Evolutionary conservation across 2,888 invertebrate genomes (phyloP), one percentile per base, ranked within the genome.

Genomic region (Apamea anceps): DNA sequence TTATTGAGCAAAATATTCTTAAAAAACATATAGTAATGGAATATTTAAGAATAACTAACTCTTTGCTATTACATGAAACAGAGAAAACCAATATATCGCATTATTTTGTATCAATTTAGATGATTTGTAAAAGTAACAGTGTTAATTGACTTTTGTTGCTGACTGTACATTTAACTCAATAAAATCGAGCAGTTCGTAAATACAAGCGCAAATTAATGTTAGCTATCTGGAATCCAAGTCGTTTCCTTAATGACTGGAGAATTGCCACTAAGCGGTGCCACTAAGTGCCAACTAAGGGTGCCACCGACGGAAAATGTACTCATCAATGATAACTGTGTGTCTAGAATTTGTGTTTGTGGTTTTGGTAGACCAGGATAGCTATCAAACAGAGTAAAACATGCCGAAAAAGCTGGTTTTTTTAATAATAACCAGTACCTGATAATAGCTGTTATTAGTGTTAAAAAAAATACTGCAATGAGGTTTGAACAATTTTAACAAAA

Each of bases 211-310:
- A 79, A 85, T 81, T 74, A 81, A 85, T 82, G 82, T 75, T 54
- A 85, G 74, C 72, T 87, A 82, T 85, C 82, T 82, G 42, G 66
- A 86, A 77, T 82, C 68, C 68, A 63, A 81, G 82, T 87, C 74
- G 88, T 81, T 86, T 86, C 86, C 86, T 81, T 87, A 86, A 86
- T 87, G 88, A 86, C 78, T 81, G 72, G 75, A 85, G 88, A 81
- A 85, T 85, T 88, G 74, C 82, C 72, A 85, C 78, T 82, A 82
- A 87, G 78, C 86, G 88, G 72, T 82, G 66, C 85, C 73, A 70
- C 86, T 82, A 88, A 87, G 78, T 82, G 74, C 79, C 62, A 81
- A 66, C 77, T 85, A 72, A 74, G 81, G 72, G 45, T 72, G 81
- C 77, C 75, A 72, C 66, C 2, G 66, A 42, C 75, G 85, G 85